These are phyloP conservation scores for Caenorhabditis briggsae DNA, from an alignment of 1,140 invertebrate species.

Conservation along the genomic window DNA sequence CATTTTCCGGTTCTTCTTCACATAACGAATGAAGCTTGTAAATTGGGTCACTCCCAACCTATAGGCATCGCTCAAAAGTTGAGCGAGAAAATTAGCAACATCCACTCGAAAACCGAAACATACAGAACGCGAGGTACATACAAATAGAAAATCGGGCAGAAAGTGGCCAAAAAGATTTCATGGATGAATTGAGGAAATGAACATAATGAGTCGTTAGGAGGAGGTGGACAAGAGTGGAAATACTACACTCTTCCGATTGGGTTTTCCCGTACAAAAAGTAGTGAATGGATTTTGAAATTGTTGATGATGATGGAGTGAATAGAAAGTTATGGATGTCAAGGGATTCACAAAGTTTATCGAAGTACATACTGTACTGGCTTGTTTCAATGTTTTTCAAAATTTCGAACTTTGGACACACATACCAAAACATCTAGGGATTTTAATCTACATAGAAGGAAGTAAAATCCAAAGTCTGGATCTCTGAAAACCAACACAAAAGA, in stretches of 20 bases:
- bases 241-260: background rate
- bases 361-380: too few relatives aligned
- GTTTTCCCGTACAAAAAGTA: background rate
- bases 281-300: too few relatives aligned
- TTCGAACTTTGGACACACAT: too few relatives aligned
- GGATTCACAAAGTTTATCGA: too few relatives aligned
- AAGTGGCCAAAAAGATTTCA: constrained; percentile 13
- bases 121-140: background rate
- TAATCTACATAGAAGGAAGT: too few relatives aligned
- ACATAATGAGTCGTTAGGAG: background rate
- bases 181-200: constrained; percentile 49
- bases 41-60: constrained; percentile 14
- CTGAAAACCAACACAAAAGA: too few relatives aligned
- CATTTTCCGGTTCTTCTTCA: constrained; percentile 27
- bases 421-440: too few relatives aligned
- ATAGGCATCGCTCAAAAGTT: constrained; percentile 13
- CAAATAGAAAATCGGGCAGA: background rate
- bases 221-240: background rate
- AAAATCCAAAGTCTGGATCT: too few relatives aligned
- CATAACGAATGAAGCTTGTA: constrained; percentile 8
- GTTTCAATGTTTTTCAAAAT: too few relatives aligned
- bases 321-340: too few relatives aligned
- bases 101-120: constrained; percentile 14
- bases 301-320: too few relatives aligned
- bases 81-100: constrained; percentile 41